Conservation (phyloP, 2,888 invertebrate species). For the Nomada ruficornis region DNA sequence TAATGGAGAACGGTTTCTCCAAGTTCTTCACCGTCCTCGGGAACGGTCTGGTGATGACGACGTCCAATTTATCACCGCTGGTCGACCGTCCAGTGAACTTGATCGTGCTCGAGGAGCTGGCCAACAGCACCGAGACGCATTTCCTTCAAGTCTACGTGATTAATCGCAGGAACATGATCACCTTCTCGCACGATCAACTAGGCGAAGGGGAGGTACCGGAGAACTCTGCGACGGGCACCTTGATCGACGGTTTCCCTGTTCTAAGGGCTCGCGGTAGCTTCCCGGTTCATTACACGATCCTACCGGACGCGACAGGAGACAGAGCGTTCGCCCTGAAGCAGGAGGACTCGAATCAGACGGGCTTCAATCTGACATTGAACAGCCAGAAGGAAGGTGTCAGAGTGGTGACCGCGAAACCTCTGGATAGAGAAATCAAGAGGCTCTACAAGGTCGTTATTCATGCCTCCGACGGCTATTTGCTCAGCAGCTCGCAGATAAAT, state of each 20-base stretch:
- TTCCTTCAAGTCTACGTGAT: constrained; percentile 92
- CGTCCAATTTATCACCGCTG: constrained; percentile 92
- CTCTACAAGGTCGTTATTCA: constrained; percentile 91
- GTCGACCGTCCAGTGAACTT: constrained; percentile 93
- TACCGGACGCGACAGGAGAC: constrained; percentile 88
- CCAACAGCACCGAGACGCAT: constrained; percentile 92
- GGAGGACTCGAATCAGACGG: constrained; percentile 86
- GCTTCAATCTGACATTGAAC: constrained; percentile 76
- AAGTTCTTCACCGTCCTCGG: constrained; percentile 94
- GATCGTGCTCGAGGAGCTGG: constrained; percentile 92
- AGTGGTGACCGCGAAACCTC: constrained; percentile 90
- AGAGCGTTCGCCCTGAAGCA: constrained; percentile 89
- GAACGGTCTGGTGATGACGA: constrained; percentile 96
- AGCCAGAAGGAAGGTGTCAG: constrained; percentile 87
- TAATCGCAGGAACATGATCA: constrained; percentile 92
- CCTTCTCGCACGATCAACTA: constrained; percentile 88
- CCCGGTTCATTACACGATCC: constrained; percentile 92
- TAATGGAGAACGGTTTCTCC: constrained; percentile 92
- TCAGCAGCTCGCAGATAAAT: constrained; percentile 92
- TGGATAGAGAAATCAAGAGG: constrained; percentile 92
- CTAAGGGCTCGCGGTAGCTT: constrained; percentile 89
- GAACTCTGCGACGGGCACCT: constrained; percentile 90
- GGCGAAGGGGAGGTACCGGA: constrained; percentile 91
- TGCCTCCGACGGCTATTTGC: constrained; percentile 91
- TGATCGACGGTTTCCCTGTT: constrained; percentile 89